A percentile compares a stretch with the other conserved stretches of the same genome.
Conservation (phyloP, 2,797 vertebrate species). For the Malacoraja senta region DNA sequence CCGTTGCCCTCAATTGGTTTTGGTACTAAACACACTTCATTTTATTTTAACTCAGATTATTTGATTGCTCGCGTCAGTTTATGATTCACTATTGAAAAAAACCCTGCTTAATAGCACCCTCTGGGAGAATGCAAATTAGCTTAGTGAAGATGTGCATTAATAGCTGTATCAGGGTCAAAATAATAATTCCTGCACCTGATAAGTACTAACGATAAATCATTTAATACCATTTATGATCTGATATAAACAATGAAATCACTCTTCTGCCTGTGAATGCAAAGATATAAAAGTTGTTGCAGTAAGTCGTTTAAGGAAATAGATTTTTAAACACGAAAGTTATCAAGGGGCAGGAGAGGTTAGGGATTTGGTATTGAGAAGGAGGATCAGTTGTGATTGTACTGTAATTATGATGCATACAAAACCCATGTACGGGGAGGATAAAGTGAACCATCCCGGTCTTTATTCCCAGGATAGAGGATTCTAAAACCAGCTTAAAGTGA, state of each 20-base stretch:
- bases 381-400: too few species aligned
- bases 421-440: too few species aligned
- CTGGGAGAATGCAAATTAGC: conserved; percentile 34
- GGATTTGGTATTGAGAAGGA: too few species aligned
- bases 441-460: too few species aligned
- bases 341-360: too few species aligned
- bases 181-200: not conserved
- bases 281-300: not conserved
- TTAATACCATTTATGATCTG: not conserved
- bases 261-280: not conserved
- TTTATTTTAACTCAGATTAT: conserved; percentile 9
- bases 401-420: too few species aligned
- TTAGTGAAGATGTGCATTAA: conserved; percentile 4
- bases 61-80: conserved; percentile 17
- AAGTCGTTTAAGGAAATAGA: too few species aligned
- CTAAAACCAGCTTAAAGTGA: too few species aligned
- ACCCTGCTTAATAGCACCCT: not conserved
- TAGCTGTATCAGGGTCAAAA: conserved; percentile 20
- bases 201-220: not conserved
- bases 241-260: too few species aligned
- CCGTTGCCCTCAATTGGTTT: conserved; percentile 27
- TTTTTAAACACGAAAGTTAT: too few species aligned
- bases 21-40: not conserved
- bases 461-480: too few species aligned
- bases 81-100: conserved; percentile 15